A percentile compares a stretch with the other conserved stretches of the same genome.
These are phyloP conservation scores for Calameuta pallipes DNA, from an alignment of 2,888 invertebrate genomes.

Conservation along the genomic window DNA sequence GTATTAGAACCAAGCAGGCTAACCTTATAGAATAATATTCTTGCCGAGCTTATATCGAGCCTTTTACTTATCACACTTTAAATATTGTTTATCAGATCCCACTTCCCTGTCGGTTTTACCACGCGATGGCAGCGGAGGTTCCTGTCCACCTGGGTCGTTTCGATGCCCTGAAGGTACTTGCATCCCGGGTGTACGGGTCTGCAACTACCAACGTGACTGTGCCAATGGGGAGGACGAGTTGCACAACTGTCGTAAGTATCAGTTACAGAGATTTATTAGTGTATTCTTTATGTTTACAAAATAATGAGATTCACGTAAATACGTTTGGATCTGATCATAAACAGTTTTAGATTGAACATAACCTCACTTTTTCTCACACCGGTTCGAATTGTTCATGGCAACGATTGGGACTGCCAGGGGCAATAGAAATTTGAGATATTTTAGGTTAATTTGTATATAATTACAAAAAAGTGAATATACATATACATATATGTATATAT, in stretches of 20 bases:
- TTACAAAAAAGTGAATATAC: background rate
- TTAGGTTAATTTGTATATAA: background rate
- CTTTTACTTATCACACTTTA: slow-evolving; percentile 61
- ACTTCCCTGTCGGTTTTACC: slow-evolving; percentile 32
- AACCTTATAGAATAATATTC: background rate
- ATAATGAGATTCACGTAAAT: background rate
- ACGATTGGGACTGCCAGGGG: background rate
- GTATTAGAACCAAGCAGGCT: background rate
- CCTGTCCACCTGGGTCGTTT: slow-evolving; percentile 82
- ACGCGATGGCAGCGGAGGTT: slow-evolving; percentile 41
- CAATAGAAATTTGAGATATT: background rate
- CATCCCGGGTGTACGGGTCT: slow-evolving; percentile 87
- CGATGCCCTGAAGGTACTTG: slow-evolving; percentile 88
- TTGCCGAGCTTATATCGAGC: slow-evolving; percentile 30
- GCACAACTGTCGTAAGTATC: slow-evolving; percentile 88
- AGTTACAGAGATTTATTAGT: background rate
- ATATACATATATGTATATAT: background rate
- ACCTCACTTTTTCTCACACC: background rate
- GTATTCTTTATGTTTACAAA: background rate
- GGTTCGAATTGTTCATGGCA: background rate
- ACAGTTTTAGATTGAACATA: background rate
- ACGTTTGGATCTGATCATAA: background rate
- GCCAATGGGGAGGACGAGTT: slow-evolving; percentile 92
- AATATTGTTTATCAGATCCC: slow-evolving; percentile 45
- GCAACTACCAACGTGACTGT: slow-evolving; percentile 95